Evolutionary conservation across 2,888 invertebrate species (phyloP), one percentile per base, ranked within the genome.

Genomic region (Lycaena phlaeas): DNA sequence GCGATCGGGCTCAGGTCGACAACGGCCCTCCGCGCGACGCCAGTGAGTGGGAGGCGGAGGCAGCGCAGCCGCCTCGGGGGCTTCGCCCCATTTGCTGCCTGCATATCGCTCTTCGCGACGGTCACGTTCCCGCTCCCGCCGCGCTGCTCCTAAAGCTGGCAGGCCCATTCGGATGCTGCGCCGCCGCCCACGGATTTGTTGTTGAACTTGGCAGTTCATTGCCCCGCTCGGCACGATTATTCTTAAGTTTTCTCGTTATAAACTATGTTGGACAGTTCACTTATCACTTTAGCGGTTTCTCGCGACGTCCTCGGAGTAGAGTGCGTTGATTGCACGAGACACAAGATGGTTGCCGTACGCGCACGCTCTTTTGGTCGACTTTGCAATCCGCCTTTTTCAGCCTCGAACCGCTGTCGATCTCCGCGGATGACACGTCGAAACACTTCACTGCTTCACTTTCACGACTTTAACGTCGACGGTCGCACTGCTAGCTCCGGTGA

Each of bases 31-130:
- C 41, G 70, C 76, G 55, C 72, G 74, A 53, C 71, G 89, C 94
- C 94, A 94, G 74, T 91, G 92, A 51, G 87, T 87, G 44, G 94
- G 94, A 57, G 94, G 94, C 66, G 90, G 91, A 44, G 94, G 94
- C 61, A 94, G 78, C 49, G 90, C 89, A 55, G 89, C 88, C 30
- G 94, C 92, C 43, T 92, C 88, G 38, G 94, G 94, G 41, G 94
- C 91, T 54, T 92, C 92, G 61, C 92, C 92, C 85, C 93, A 94
- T 72, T 93, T 93, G 66, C 92, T 91, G 63, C 90, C 92, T 50
- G 93, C 93, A 68, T 74, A 78, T 50, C 79, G 75, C 57, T 77
- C 78, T 41, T 67, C 66, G 28, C 75, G 57, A 15, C 51, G 50
- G 41, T 52, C 54, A 10, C 51, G 49, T 29, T 51, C 64, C 42